Evolutionary conservation across 2,797 vertebrate species (phyloP), one percentile per base, ranked within the genome.

Genomic region (Dendrocincla fuliginosa): DNA sequence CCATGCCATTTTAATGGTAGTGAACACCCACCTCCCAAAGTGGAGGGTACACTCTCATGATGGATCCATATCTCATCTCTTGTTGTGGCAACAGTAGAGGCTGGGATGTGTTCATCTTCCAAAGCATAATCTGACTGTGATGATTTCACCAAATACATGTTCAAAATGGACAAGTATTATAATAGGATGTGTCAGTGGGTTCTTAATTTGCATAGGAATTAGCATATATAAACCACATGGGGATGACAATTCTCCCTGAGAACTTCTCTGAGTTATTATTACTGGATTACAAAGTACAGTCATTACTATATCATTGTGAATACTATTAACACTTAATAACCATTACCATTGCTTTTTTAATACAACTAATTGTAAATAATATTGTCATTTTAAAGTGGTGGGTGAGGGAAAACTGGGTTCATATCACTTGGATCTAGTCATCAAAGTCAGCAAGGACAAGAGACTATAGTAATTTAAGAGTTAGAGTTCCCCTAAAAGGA

Each of bases 131-230:
- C 44, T 33, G 71, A 92, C n/a, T 74, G 49, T 6, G 32, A 63
- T 96, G 76, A 89, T 84, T 95, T 89, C 92, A 81, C 57, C 55
- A 71, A 88, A 94, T 47, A 27, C 32, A 25, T 63, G 44, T 63
- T 61, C 69, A 79, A 85, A 90, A 86, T 41, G 63, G 94, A 70
- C 83, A 93, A 93, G 83, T 67, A 68, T 68, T 94, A 53, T 87
- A 87, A 91, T 87, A 78, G 71, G 57, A 95, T 92, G 67, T 92
- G 84, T 92, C 89, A 87, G 63, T 35, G 41, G 56, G 59, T 59
- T 91, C 71, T 93, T 89, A 33, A 95, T 95, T 95, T 96, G 80
- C 67, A 70, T 84, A 79, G 56, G 16, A 93, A 94, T 90, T 89
- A 93, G 23, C 90, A 84, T 90, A 35, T 59, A 60, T 78, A 84